These are phyloP conservation scores for Cranoglanis bouderius DNA, from an alignment of 2,113 vertebrate species.

Conservation along the genomic window DNA sequence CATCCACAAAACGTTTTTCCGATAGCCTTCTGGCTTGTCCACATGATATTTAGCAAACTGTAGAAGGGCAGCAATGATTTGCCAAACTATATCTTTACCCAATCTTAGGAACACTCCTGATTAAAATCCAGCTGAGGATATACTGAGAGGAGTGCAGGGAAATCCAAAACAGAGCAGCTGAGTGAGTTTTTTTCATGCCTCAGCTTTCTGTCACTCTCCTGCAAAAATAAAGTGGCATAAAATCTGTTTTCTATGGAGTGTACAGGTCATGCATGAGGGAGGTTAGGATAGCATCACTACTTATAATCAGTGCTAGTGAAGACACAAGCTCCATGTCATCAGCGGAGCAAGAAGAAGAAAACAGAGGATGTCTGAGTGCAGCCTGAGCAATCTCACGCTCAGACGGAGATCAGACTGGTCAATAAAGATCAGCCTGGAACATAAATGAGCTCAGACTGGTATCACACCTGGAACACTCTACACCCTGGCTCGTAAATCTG, in stretches of 20 bases:
- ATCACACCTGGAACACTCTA: neutral
- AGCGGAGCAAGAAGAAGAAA: conserved; percentile 16
- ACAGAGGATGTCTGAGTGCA: neutral
- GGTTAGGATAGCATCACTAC: conserved; percentile 2
- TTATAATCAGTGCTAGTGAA: conserved; percentile 47
- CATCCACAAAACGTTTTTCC: too few species aligned
- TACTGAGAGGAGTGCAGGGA: neutral
- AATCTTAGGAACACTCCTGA: neutral
- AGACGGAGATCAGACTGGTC: conserved; percentile 13
- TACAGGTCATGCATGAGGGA: conserved; percentile 43
- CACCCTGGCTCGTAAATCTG: neutral
- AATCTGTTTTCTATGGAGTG: conserved; percentile 36
- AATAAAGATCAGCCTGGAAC: neutral
- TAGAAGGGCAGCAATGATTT: too few species aligned
- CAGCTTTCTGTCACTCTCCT: conserved; percentile 55
- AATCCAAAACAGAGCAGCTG: conserved; percentile 17
- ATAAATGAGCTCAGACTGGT: neutral
- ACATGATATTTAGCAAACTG: too few species aligned
- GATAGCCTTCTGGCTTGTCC: too few species aligned
- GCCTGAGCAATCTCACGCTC: neutral
- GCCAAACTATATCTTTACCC: too few species aligned
- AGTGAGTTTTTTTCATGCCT: conserved; percentile 31
- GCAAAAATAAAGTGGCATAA: conserved; percentile 28
- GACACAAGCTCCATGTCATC: conserved; percentile 50
- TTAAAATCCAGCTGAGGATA: conserved; percentile 16